Base-by-base conservation (phyloP, 2,888 invertebrate species). In the Girardia tigrina region DNA sequence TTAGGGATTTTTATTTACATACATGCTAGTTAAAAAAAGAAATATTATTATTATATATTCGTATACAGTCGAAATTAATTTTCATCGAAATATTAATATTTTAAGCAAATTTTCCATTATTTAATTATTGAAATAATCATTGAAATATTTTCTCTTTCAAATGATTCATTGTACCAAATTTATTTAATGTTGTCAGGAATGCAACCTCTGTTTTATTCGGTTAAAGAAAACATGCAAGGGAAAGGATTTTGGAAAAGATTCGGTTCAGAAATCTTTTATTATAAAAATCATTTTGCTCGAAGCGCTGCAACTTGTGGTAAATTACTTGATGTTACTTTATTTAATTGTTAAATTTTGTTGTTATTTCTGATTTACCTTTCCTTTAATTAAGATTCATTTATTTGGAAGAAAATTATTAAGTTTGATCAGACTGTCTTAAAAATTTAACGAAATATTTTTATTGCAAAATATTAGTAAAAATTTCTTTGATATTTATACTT, bases 131-230 rank as follows among this genome's bases (percentile, higher is more conserved):
- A n/a, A n/a, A n/a, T n/a, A n/a, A n/a, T n/a, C n/a, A n/a, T n/a
- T n/a, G n/a, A n/a, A n/a, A n/a, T n/a, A n/a, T n/a, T n/a, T n/a
- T n/a, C n/a, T n/a, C n/a, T n/a, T n/a, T n/a, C n/a, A n/a, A n/a
- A n/a, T n/a, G n/a, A n/a, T n/a, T n/a, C n/a, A n/a, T 29, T 16
- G 42, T 16, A 0, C 2, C 27, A 14, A 28, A n/a, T 4, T 73
- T 26, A 36, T 16, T 42, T 78, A 71, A 26, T 29, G 26, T 20
- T 71, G 78, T 29, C 79, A 87, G 87, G 91, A 70, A 91, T 92
- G 91, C 90, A 90, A 81, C 92, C 92, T 16, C 88, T 91, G 73
- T 83, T 91, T 84, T 91, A 89, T 84, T 91, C 91, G n/a, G 90
- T 90, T 26, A 87, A 86, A 73, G 90, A 90, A 80, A 88, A 90